Evolutionary conservation across 2,113 vertebrate genomes (phyloP).

Genomic region (Crotalus horridus): DNA sequence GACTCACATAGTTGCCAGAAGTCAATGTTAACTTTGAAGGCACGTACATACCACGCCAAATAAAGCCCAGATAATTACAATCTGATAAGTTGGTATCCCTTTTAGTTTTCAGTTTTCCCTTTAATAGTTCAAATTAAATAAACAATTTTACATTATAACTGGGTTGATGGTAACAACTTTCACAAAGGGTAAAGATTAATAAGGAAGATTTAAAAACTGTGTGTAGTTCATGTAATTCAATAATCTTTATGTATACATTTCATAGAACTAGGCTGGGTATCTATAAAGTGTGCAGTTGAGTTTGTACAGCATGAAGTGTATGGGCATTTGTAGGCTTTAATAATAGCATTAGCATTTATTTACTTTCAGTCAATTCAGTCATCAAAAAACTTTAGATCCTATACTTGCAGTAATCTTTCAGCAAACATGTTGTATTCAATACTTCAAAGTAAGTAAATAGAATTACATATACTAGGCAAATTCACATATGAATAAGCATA

Average conservation of each 20-base stretch:
- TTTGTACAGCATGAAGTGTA: slow-evolving; percentile 68
- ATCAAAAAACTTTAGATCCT: slow-evolving; percentile 59
- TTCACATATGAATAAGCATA: not conserved
- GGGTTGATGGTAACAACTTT: not conserved
- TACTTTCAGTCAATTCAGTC: slow-evolving; percentile 63
- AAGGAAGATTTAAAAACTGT: not conserved
- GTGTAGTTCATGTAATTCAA: not conserved
- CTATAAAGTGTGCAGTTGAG: slow-evolving; percentile 66
- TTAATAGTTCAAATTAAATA: not conserved
- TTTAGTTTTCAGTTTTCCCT: not conserved
- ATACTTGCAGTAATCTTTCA: slow-evolving; percentile 55
- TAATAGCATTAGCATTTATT: slow-evolving; percentile 51
- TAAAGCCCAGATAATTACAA: not conserved
- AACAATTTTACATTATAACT: not conserved
- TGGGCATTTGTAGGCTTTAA: slow-evolving; percentile 63
- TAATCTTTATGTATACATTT: not conserved
- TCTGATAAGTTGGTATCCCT: not conserved
- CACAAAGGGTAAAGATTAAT: not conserved
- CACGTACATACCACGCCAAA: not conserved
- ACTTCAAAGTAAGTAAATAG: not conserved
- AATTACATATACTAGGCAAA: not conserved
- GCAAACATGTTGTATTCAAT: slow-evolving; percentile 21
- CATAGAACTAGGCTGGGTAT: slow-evolving; percentile 57
- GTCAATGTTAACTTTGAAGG: not conserved
- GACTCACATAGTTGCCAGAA: not conserved